A percentile compares a stretch with the other conserved stretches of the same genome.
Evolutionary conservation across 2,888 invertebrate species (phyloP).

Genomic region (Atrina japonica): DNA sequence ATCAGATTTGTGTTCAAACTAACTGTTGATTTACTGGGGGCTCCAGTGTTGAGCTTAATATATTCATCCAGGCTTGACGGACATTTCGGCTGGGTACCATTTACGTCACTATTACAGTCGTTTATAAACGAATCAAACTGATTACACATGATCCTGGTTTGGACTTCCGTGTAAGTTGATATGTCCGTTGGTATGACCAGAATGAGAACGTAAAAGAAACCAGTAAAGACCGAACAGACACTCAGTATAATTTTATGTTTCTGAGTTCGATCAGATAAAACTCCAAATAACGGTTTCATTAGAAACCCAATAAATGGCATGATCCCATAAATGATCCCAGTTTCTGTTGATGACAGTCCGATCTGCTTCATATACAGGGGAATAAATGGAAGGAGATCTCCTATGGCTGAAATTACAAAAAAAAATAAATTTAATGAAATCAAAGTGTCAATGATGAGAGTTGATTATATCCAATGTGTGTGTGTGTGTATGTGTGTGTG

Average conservation of each 20-base stretch:
- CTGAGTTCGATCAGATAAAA: constrained; percentile 88
- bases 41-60: not conserved
- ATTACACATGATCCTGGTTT: constrained; percentile 64
- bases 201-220: constrained; percentile 89
- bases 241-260: constrained; percentile 92
- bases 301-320: constrained; percentile 90
- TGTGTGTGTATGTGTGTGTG: no score
- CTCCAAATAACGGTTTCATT: constrained; percentile 89
- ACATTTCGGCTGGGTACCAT: constrained; percentile 7
- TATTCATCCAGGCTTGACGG: constrained; percentile 26
- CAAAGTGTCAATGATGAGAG: not conserved
- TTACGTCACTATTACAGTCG: constrained; percentile 57
- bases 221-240: constrained; percentile 88
- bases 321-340: constrained; percentile 88
- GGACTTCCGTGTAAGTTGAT: constrained; percentile 28
- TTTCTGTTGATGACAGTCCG: constrained; percentile 88
- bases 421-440: not conserved
- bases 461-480: no score
- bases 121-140: constrained; percentile 64
- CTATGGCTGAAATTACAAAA: constrained; percentile 85
- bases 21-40: not conserved
- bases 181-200: constrained; percentile 81
- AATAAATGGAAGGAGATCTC: constrained; percentile 91
- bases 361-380: constrained; percentile 88
- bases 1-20: not conserved